Evolutionary conservation across 2,797 vertebrate genomes (phyloP), one percentile per base, ranked within the genome.

Genomic region (Sorex maritimensis): DNA sequence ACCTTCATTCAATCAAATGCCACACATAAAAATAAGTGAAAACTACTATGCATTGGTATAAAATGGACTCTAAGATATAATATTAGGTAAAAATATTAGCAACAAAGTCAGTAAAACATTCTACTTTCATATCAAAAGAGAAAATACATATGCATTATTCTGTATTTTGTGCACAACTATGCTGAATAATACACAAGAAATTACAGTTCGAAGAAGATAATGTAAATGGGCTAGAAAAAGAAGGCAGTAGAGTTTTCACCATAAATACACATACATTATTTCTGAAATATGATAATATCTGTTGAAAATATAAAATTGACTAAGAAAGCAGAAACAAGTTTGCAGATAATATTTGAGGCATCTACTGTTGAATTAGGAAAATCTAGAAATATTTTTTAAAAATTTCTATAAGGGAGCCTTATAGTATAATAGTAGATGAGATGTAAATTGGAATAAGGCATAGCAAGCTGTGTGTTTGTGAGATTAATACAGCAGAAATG

Each of bases 271-370:
- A 88, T 88, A 68, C 10, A 19, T 71, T 65, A 30, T 68, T 77
- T 90, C 14, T 41, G 28, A 87, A 81, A 61, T 46, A 26, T 89
- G 9, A 71, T 49, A 72, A 30, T 63, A 69, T 72, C 21, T 84
- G 38, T 61, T 77, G 23, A 84, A 87, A 92, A 52, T 71, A 73
- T 68, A 71, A 80, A 74, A 75, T n/a, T 80, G 19, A 84, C 30
- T 69, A 69, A 69, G 10, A 69, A 69, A 49, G n/a, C 77, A 88
- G 61, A 86, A 69, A 71, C 68, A 84, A 14, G 13, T 7, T 58
- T 74, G 14, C 28, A 8, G 15, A 41, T 88, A 80, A 77, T 71
- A 65, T 84, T 65, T 74, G 34, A 80, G 68, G 21, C 41, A 17
- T 63, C 73, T 87, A 2, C 28, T 80, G 0, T 74, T 87, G 72